A percentile compares a stretch with the other conserved stretches of the same genome.
phyloP scores from a whole-genome alignment of 53 echinoderm and acorn worm genomes.

The Glandiceps talaboti region DNA sequence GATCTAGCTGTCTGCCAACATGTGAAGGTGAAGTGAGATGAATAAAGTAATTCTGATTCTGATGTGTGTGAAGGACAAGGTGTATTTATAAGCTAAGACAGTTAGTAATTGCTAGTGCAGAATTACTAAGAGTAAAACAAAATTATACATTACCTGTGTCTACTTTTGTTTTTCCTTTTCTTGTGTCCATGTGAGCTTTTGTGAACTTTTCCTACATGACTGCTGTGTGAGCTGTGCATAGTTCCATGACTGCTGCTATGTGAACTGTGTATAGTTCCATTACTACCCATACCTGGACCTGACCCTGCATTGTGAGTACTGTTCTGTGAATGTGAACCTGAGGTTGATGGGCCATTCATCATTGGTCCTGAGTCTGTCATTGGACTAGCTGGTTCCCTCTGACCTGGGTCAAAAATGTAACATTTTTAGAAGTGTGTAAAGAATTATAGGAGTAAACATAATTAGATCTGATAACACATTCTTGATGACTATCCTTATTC shows the following conservation, averaged over 20 bases:
- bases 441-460: not conserved
- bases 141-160: conserved; percentile 67
- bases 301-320: not conserved
- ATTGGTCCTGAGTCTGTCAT: not conserved
- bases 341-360: not conserved
- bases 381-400: not conserved
- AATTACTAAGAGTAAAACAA: too few species aligned
- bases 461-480: too few species aligned
- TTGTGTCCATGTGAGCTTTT: conserved; percentile 88
- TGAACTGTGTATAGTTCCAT: not conserved
- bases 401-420: too few species aligned
- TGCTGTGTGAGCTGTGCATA: too few species aligned
- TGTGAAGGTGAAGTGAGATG: too few species aligned
- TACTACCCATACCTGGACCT: not conserved
- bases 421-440: not conserved
- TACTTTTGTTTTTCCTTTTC: conserved; percentile 99
- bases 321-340: not conserved
- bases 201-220: conserved; percentile 66
- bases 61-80: too few species aligned
- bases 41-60: too few species aligned
- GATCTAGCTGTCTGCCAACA: too few species aligned
- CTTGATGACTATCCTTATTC: too few species aligned
- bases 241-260: not conserved
- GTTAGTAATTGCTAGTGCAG: too few species aligned
- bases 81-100: too few species aligned